phyloP scores from a whole-genome alignment of 1,140 invertebrate species.

The Neocloeon triangulifer region DNA sequence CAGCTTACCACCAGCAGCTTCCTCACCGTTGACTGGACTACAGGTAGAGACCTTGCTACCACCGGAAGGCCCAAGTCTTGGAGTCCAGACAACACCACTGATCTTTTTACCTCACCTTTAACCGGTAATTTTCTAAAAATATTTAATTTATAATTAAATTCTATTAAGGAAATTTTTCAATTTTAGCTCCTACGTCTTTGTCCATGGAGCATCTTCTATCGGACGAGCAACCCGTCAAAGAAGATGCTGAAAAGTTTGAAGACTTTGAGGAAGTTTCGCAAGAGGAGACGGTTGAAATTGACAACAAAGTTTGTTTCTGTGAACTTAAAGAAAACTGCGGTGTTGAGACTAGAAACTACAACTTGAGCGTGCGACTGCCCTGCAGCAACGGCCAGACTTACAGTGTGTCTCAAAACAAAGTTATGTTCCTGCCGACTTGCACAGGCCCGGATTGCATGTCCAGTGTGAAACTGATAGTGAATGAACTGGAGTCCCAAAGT shows the following conservation, averaged over 20 bases:
- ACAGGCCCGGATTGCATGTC: slow-evolving; percentile 8
- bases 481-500: slow-evolving; percentile 33
- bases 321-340: too few species aligned
- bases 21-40: too few species aligned
- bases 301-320: too few species aligned
- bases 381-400: slow-evolving; percentile 64
- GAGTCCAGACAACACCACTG: slow-evolving; percentile 46
- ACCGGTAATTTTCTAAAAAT: too few species aligned
- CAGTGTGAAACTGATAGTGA: slow-evolving; percentile 32
- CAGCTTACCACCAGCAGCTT: too few species aligned
- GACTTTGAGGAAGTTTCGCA: too few species aligned
- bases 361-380: slow-evolving; percentile 47
- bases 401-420: slow-evolving; percentile 73
- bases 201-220: slow-evolving; percentile 24
- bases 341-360: too few species aligned
- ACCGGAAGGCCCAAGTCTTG: slow-evolving; percentile 45
- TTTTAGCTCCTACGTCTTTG: slow-evolving; percentile 20
- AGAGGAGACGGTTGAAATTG: too few species aligned
- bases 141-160: slow-evolving; percentile 7
- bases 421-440: slow-evolving; percentile 38
- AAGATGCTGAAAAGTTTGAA: too few species aligned
- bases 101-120: too few species aligned
- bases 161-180: slow-evolving; percentile 5
- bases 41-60: too few species aligned
- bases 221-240: slow-evolving; percentile 10